Evolutionary conservation across 2,888 invertebrate genomes (phyloP), one percentile per base, ranked within the genome.

Genomic region (Plagiodera versicolora): DNA sequence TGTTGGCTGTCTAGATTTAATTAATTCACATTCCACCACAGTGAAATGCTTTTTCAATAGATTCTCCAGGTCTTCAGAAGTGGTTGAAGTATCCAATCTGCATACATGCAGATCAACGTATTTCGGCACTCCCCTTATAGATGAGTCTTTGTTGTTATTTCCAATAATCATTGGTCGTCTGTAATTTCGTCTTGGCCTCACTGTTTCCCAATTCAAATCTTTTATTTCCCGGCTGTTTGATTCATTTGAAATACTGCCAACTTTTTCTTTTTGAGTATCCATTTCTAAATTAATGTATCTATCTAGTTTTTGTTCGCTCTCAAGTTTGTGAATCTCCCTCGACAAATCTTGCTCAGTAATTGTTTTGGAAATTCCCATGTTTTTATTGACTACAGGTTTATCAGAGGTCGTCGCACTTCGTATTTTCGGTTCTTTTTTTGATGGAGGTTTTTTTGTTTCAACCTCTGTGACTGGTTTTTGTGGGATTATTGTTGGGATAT

Each of bases 1-100:
- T 30, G 47, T 47, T 55, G 55, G 47, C 46, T 55, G 47, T 47
- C 32, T 55, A 47, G 47, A 55, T 28, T 55, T 18, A 20, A 46
- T 28, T 45, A 24, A 16, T 54, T 54, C 54, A 50, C 30, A 32
- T 32, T 50, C 50, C 35, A 50, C 50, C 0, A 50, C 50, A 17
- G 30, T 50, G 50, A 50, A 50, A 50, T 50, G 50, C 32, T 50
- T 50, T 16, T 32, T 50, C 50, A 50, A 18, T 24, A 50, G 50
- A 28, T 50, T 32, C 32, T 50, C 35, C 6, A 55, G 55, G 35
- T 47, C 55, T 47, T 55, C 1, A 18, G 46, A 18, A 47, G 46
- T 55, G 30, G 47, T 55, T 28, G 47, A 47, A 18, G 47, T 30
- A 28, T 55, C 47, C 46, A 45, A 18, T 47, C 55, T 28, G 47